A percentile compares a stretch with the other conserved stretches of the same genome.
phyloP scores from a whole-genome alignment of 2,888 invertebrate species.

The Cheilosia vulpina region DNA sequence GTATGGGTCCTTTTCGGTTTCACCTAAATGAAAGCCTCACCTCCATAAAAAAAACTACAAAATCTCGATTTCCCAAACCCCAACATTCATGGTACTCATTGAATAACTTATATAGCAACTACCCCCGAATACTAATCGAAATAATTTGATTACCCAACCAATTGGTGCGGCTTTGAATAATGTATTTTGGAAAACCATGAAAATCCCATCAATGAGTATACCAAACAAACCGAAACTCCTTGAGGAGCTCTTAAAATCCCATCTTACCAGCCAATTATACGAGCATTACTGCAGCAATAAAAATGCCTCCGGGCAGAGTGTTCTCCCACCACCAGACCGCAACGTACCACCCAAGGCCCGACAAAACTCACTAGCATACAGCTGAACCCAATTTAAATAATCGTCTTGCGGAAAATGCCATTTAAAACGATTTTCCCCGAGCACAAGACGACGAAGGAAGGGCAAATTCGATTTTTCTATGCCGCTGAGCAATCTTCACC shows the following conservation, averaged over 20 bases:
- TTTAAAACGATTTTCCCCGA: conserved; percentile 63
- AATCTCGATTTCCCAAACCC: no score
- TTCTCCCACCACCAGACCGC: neutral
- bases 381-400: conserved; percentile 71
- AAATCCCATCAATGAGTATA: conserved; percentile 7
- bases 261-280: conserved; percentile 33
- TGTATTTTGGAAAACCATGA: conserved; percentile 10
- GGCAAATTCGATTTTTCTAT: conserved; percentile 73
- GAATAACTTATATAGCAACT: no score
- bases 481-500: conserved; percentile 67
- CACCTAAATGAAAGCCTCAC: no score
- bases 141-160: conserved; percentile 41
- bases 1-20: no score
- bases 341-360: neutral
- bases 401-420: conserved; percentile 71
- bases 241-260: conserved; percentile 33
- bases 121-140: conserved; percentile 26
- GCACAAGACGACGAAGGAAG: conserved; percentile 4
- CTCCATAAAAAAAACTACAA: no score
- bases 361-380: conserved; percentile 12
- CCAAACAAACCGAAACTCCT: conserved; percentile 22
- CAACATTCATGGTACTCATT: no score
- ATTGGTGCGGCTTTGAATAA: conserved; percentile 17
- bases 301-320: conserved; percentile 57
- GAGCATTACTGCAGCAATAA: conserved; percentile 54